Evolutionary conservation across 2,888 invertebrate genomes (phyloP), one percentile per base, ranked within the genome.

Genomic region (Chaitophorus viminalis): DNA sequence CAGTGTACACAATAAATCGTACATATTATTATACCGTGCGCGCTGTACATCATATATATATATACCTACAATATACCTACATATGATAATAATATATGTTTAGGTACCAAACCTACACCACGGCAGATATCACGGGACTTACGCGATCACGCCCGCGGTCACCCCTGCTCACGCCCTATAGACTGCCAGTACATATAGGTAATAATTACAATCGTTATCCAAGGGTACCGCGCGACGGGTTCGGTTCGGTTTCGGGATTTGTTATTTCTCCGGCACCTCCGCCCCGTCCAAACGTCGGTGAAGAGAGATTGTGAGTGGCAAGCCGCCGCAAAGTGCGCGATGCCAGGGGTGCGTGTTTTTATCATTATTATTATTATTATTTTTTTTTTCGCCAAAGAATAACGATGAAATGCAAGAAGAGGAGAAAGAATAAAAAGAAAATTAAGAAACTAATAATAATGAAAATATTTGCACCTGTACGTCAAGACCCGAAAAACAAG

Each of bases 401-500:
- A 25, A 25, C 25, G 21, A 14, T 2, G n/a, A 39, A 21, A 36
- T 3, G 54, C 25, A 11, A 18, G 18, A 36, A 36, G 18, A 70
- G 36, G 5, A 6, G 1, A 25, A 31, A 31, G n/a, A 17, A 9
- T 8, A n/a, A 29, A 46, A 75, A 84, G 65, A 84, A 33, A 84
- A 85, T 76, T 60, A 76, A 84, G 84, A 85, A 85, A 85, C 77
- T 85, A 85, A 77, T 70, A 60, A 78, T 75, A 76, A 84, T 84
- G 83, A 76, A 84, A 84, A 84, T 85, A 85, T 85, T 87, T 87
- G 87, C 87, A 87, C 87, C 87, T 87, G 87, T 87, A 81, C 86
- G 21, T 39, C 74, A 60, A 79, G 81, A 87, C 87, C 65, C 87
- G 46, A 72, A 79, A 87, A 74, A 87, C 79, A 79, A 17, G 86